Conservation (phyloP, 2,797 vertebrate species). For the Phoxinus dragarum region DNA sequence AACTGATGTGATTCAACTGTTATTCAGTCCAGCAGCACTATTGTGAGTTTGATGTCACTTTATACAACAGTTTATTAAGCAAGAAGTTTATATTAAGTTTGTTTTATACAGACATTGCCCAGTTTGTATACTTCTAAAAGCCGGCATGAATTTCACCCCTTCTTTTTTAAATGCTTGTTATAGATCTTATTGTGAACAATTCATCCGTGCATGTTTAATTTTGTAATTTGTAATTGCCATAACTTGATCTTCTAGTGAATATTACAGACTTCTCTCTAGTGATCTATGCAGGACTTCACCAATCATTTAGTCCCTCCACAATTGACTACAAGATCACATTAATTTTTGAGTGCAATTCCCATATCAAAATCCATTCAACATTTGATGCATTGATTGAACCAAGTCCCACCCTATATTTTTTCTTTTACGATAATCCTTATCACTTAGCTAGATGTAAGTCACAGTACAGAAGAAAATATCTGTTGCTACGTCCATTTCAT, state of each 20-base stretch:
- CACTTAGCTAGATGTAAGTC: too few relatives aligned
- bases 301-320: background rate
- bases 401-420: background rate
- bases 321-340: background rate
- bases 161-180: background rate
- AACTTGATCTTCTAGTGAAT: background rate
- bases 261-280: background rate
- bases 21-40: background rate
- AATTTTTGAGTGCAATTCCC: background rate
- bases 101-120: background rate
- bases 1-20: background rate
- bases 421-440: background rate
- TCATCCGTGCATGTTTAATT: background rate
- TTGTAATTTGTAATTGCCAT: background rate
- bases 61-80: background rate
- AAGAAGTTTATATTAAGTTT: background rate
- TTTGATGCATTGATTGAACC: background rate
- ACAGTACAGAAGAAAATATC: background rate
- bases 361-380: background rate
- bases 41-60: background rate
- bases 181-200: background rate
- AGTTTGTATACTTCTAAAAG: background rate
- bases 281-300: background rate
- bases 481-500: background rate
- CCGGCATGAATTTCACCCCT: background rate